These are phyloP conservation scores for Phenacoccus solenopsis DNA, from an alignment of 1,140 invertebrate species.

Conservation along the genomic window DNA sequence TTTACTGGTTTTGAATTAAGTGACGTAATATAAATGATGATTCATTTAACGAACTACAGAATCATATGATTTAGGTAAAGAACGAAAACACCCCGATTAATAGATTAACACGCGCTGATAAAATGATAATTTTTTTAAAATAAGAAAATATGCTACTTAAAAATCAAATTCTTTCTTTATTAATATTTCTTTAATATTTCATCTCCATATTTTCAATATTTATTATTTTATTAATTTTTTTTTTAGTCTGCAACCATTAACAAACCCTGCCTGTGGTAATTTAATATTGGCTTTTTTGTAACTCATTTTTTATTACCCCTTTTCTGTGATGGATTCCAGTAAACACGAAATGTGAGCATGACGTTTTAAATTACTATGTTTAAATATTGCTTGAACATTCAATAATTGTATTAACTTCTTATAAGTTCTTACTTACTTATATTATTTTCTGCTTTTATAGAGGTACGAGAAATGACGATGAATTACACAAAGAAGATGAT, in stretches of 20 bases:
- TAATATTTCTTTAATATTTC: not conserved
- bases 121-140: not conserved
- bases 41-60: too few relatives aligned
- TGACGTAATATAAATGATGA: too few relatives aligned
- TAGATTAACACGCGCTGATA: too few relatives aligned
- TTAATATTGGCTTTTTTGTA: not conserved
- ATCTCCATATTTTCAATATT: not conserved
- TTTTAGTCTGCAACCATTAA: too few relatives aligned
- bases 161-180: not conserved
- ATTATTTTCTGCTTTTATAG: not conserved
- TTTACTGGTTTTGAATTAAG: too few relatives aligned
- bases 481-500: conserved; percentile 7
- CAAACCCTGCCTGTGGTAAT: not conserved
- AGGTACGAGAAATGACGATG: not conserved
- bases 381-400: not conserved
- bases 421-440: not conserved
- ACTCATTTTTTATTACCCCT: not conserved
- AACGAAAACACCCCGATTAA: too few relatives aligned
- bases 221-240: not conserved
- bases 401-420: not conserved
- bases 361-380: not conserved
- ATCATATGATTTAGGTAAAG: too few relatives aligned
- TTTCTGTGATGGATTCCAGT: not conserved
- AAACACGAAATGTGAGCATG: not conserved
- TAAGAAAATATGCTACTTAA: not conserved